Conservation (phyloP, 2,113 vertebrate genomes). For the Rissa tridactyla region DNA sequence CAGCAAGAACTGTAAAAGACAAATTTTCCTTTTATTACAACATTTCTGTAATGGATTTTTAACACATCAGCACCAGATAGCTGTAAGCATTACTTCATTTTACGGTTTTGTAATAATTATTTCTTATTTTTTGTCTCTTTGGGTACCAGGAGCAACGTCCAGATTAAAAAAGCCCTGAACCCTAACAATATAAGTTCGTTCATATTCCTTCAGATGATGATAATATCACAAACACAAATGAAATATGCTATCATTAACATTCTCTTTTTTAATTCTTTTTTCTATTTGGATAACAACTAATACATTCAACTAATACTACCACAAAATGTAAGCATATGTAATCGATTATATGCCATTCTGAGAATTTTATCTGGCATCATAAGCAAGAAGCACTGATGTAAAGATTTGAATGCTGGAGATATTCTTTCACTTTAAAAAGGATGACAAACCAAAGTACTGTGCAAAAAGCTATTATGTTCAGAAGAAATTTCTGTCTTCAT, state of each 20-base stretch:
- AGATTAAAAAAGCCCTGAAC: slow-evolving; percentile 10
- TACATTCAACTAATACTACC: not conserved
- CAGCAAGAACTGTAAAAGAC: not conserved
- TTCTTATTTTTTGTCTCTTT: not conserved
- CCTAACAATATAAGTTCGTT: not conserved
- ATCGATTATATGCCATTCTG: not conserved
- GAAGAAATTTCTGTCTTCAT: not conserved
- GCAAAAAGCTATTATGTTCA: not conserved
- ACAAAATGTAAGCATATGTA: not conserved
- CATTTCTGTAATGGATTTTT: not conserved
- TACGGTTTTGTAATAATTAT: not conserved
- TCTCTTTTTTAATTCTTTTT: not conserved
- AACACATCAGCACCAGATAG: not conserved
- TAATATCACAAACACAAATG: not conserved
- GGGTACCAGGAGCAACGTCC: not conserved
- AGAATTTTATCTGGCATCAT: not conserved
- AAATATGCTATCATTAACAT: not conserved
- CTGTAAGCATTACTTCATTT: not conserved
- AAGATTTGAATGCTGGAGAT: not conserved
- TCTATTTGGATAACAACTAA: not conserved
- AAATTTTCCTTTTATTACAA: not conserved
- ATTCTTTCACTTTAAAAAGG: not conserved
- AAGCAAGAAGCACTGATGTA: not conserved
- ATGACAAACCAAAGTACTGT: not conserved
- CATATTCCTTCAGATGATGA: not conserved